A percentile compares a stretch with the other conserved stretches of the same genome.
Conservation (phyloP, 2,888 invertebrate genomes). For the Torymus auratus region DNA sequence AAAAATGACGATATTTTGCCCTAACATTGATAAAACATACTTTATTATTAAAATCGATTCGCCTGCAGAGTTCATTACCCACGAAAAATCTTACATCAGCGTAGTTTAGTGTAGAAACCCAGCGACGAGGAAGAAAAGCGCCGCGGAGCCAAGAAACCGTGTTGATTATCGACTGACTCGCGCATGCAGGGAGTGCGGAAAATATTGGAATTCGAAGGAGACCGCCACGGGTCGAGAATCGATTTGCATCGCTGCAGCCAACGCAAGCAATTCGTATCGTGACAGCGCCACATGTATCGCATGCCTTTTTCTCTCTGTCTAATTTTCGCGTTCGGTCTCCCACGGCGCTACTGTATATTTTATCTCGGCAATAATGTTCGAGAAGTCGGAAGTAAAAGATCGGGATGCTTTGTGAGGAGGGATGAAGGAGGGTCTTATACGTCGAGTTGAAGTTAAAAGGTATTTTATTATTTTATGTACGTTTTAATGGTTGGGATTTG, state of each 20-base stretch:
- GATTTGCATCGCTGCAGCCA: neutral
- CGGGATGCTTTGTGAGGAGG: neutral
- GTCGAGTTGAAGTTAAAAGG: too few relatives aligned
- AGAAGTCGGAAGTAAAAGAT: neutral
- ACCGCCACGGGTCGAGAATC: neutral
- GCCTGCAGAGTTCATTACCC: too few relatives aligned
- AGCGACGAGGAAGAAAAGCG: neutral
- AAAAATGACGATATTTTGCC: too few relatives aligned
- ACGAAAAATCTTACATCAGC: too few relatives aligned
- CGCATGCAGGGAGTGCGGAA: neutral
- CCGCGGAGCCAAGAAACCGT: neutral
- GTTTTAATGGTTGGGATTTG: too few relatives aligned
- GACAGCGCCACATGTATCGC: neutral
- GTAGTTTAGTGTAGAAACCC: too few relatives aligned
- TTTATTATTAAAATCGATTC: too few relatives aligned
- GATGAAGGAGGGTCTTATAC: neutral
- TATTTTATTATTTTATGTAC: too few relatives aligned
- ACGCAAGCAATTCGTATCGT: neutral
- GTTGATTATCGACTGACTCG: conserved; percentile 1
- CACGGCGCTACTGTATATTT: neutral
- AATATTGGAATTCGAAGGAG: neutral
- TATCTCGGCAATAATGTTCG: neutral
- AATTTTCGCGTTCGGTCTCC: too few relatives aligned
- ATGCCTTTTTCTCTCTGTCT: neutral
- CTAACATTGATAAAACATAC: too few relatives aligned